Evolutionary conservation across 1,140 invertebrate genomes (phyloP).

Genomic region (Bilobella aurantiaca): DNA sequence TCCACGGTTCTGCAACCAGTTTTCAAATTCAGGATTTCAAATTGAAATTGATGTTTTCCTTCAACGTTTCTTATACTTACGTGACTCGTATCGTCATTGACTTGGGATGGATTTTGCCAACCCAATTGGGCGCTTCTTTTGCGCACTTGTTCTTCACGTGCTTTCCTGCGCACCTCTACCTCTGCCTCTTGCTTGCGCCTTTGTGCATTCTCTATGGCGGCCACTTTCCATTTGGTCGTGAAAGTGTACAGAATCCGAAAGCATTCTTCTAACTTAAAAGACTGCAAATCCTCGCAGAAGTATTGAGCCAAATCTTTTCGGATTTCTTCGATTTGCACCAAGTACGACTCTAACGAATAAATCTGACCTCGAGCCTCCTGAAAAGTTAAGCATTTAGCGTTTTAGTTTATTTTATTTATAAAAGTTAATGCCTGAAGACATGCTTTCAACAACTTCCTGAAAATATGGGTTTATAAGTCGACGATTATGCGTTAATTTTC

Average conservation of each 20-base stretch:
- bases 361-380: conserved; percentile 73
- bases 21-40: no score
- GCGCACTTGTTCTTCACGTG: conserved; percentile 60
- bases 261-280: conserved; percentile 91
- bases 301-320: conserved; percentile 75
- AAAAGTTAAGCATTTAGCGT: no score
- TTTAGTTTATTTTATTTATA: no score
- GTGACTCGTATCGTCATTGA: neutral
- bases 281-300: conserved; percentile 82
- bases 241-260: conserved; percentile 81
- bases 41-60: no score
- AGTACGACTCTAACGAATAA: conserved; percentile 59
- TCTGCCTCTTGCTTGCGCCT: conserved; percentile 69
- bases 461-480: no score
- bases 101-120: conserved; percentile 26
- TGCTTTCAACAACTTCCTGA: no score
- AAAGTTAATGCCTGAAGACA: no score
- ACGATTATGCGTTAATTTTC: no score
- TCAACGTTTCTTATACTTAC: no score
- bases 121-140: conserved; percentile 46
- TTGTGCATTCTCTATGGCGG: conserved; percentile 68
- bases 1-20: conserved; percentile 35
- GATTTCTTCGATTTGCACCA: conserved; percentile 69
- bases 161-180: conserved; percentile 58
- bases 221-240: conserved; percentile 70